Conservation (phyloP, 2,888 invertebrate species). For the Drosophila niveifrons region DNA sequence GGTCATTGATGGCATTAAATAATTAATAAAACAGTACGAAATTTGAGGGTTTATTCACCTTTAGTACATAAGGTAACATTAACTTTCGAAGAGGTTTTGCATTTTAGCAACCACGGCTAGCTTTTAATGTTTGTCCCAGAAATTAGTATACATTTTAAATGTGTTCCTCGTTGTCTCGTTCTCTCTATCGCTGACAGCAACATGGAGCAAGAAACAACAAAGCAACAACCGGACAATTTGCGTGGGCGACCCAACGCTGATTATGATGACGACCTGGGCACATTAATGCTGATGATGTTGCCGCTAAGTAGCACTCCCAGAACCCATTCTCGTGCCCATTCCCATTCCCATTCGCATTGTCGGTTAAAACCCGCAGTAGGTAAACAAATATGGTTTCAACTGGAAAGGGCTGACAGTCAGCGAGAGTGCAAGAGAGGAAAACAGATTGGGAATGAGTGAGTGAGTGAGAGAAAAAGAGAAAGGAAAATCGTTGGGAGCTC, state of each 20-base stretch:
- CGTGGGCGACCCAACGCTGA: constrained; percentile 65
- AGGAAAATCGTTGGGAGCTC: constrained; percentile 20
- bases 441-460: constrained; percentile 3
- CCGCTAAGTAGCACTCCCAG: constrained; percentile 76
- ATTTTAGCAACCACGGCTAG: constrained; percentile 20
- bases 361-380: constrained; percentile 37
- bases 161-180: constrained; percentile 7
- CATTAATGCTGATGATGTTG: constrained; percentile 76
- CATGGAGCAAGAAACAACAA: constrained; percentile 32
- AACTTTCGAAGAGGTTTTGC: not conserved
- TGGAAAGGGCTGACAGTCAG: constrained; percentile 24
- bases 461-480: not conserved
- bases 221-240: constrained; percentile 62
- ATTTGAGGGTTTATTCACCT: constrained; percentile 11
- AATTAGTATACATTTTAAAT: constrained; percentile 57
- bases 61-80: not conserved
- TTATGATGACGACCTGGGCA: constrained; percentile 72
- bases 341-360: constrained; percentile 22
- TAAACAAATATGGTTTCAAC: constrained; percentile 52
- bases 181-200: not conserved
- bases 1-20: not conserved
- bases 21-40: not conserved
- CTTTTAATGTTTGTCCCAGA: constrained; percentile 43
- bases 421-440: constrained; percentile 2
- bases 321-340: constrained; percentile 45